Conservation (phyloP, 1,140 invertebrate species). For the Procambarus virginalis region DNA sequence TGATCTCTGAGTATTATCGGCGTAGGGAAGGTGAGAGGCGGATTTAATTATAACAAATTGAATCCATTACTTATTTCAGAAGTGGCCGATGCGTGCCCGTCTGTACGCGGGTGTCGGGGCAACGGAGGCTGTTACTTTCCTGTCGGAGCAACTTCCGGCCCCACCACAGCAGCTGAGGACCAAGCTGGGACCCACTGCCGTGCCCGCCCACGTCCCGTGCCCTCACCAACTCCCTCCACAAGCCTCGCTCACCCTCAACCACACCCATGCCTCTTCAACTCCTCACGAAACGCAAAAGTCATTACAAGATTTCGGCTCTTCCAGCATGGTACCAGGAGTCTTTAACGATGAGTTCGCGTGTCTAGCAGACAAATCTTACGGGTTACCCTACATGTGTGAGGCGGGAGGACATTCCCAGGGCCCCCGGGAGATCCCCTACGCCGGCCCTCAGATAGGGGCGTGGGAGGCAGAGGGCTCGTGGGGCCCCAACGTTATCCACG, state of each 20-base stretch:
- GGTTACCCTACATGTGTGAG: not conserved
- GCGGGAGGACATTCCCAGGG: not conserved
- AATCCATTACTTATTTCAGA: slow-evolving; percentile 19
- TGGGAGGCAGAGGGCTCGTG: slow-evolving; percentile 9
- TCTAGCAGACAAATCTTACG: not conserved
- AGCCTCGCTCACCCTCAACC: not conserved
- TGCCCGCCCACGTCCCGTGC: not conserved
- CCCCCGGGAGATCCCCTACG: not conserved
- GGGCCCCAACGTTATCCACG: not conserved
- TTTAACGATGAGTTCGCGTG: not conserved
- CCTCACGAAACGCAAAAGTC: not conserved
- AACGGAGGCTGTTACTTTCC: slow-evolving; percentile 1
- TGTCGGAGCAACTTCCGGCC: not conserved
- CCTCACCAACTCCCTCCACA: not conserved
- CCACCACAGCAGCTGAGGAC: not conserved
- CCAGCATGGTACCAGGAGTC: not conserved
- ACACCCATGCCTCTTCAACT: not conserved
- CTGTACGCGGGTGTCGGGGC: slow-evolving; percentile 47
- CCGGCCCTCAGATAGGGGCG: not conserved
- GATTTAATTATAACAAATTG: not conserved
- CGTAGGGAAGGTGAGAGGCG: too few relatives aligned
- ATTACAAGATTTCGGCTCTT: not conserved
- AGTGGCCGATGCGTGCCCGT: slow-evolving; percentile 52
- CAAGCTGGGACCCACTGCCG: not conserved
- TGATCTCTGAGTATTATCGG: too few relatives aligned